A percentile compares a stretch with the other conserved stretches of the same genome.
Evolutionary conservation across 92 coral and sea anemone genomes (phyloP).

Genomic region (Zoanthus sociatus): DNA sequence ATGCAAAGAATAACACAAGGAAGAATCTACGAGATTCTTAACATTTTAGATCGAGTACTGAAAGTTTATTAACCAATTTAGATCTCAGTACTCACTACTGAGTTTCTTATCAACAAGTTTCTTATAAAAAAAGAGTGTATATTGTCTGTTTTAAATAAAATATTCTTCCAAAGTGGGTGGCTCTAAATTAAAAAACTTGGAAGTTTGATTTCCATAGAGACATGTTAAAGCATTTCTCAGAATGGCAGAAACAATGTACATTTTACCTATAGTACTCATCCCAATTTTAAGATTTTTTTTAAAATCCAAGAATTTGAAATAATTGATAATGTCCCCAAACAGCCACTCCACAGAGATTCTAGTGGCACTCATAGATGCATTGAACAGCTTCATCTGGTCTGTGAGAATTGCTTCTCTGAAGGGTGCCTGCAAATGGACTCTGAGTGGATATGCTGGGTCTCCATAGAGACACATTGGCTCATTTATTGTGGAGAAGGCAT

Average conservation of each 20-base stretch:
- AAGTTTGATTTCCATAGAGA: slow-evolving; percentile 1
- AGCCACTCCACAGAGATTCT: slow-evolving; percentile 1
- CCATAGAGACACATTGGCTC: background rate
- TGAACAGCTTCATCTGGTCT: background rate
- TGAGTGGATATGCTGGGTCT: background rate
- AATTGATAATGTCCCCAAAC: slow-evolving; percentile 4
- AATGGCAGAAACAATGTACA: background rate
- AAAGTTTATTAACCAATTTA: too few relatives aligned
- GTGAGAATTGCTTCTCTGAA: background rate
- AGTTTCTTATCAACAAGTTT: too few relatives aligned
- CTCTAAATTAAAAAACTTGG: background rate
- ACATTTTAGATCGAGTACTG: too few relatives aligned
- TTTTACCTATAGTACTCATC: background rate
- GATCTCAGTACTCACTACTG: too few relatives aligned
- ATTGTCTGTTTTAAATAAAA: background rate
- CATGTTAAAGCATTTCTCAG: background rate
- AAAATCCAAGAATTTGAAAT: background rate
- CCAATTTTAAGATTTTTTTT: background rate
- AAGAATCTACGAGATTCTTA: too few relatives aligned
- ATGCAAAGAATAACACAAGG: too few relatives aligned
- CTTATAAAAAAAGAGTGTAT: too few relatives aligned
- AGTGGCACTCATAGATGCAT: background rate
- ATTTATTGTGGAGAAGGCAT: background rate
- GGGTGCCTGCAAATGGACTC: slow-evolving; percentile 9
- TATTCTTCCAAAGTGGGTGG: slow-evolving; percentile 12